These are phyloP conservation scores for Psilanteris sp. DNA, from an alignment of 1,140 invertebrate genomes.

Conservation along the genomic window DNA sequence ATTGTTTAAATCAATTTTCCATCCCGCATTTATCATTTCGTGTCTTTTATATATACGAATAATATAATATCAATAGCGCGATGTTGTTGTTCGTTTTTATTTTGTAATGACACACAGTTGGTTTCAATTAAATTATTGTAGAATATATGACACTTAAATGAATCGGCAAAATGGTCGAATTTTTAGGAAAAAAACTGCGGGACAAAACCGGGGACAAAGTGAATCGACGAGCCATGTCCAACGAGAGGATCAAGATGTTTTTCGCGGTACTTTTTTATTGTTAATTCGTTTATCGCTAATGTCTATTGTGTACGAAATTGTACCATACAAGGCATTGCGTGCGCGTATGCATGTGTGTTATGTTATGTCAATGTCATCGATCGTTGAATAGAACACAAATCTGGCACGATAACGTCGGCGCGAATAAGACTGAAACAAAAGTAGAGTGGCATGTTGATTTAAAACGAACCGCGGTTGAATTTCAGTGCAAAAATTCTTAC, in stretches of 20 bases:
- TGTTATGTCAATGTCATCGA: conserved; percentile 68
- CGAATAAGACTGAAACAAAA: background rate
- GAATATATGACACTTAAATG: too few species aligned
- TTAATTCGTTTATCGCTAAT: conserved; percentile 39
- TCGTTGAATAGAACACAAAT: conserved; percentile 42
- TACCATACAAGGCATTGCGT: conserved; percentile 63
- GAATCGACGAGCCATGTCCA: conserved; percentile 90
- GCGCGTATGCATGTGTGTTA: conserved; percentile 72
- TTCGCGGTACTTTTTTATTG: conserved; percentile 85
- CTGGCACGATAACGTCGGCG: background rate
- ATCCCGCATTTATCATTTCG: background rate
- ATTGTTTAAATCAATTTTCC: conserved; percentile 11
- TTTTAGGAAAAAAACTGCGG: conserved; percentile 79
- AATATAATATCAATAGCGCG: too few species aligned
- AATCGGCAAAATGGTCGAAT: conserved; percentile 54
- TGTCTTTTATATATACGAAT: too few species aligned
- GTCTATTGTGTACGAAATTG: conserved; percentile 31
- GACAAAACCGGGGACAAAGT: conserved; percentile 84
- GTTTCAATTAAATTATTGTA: too few species aligned
- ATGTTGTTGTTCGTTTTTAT: too few species aligned
- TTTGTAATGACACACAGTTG: too few species aligned
- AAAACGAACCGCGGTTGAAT: background rate
- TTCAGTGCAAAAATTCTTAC: too few species aligned
- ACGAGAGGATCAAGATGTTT: conserved; percentile 96
- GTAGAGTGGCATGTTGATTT: conserved; percentile 2